Percentiles rank a stretch among this genome's conserved stretches.
phyloP scores from a whole-genome alignment of 2,113 vertebrate genomes.

The Turnix velox region DNA sequence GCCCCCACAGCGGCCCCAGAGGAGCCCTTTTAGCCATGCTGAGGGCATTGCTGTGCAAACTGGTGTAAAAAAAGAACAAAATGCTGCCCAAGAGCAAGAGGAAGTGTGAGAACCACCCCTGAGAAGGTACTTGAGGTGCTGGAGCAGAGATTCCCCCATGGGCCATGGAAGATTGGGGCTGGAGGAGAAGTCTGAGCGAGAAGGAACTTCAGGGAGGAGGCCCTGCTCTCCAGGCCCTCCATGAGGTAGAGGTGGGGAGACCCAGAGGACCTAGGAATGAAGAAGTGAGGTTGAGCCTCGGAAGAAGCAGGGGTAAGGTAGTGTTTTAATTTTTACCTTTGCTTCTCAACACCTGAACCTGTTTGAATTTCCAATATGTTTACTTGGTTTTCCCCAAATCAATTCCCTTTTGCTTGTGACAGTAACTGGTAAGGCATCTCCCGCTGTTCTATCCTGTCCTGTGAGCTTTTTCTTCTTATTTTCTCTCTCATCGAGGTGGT shows the following conservation, averaged over 20 bases:
- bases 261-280: too few relatives aligned
- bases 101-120: background rate
- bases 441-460: background rate
- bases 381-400: background rate
- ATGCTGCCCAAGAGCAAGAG: background rate
- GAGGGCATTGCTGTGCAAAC: fast-evolving
- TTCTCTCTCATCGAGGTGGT: background rate
- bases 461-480: background rate
- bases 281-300: background rate
- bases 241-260: background rate
- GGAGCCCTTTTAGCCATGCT: too few relatives aligned
- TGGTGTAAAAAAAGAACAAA: background rate
- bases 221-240: fast-evolving
- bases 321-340: background rate
- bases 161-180: fast-evolving
- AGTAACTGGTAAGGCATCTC: background rate
- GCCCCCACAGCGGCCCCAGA: background rate
- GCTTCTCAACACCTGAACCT: background rate
- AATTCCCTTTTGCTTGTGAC: fast-evolving
- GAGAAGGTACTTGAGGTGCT: too few relatives aligned
- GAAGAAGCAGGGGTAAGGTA: background rate
- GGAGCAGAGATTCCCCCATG: background rate
- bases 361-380: background rate
- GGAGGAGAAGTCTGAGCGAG: background rate
- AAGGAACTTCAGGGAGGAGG: too few relatives aligned